Base-by-base conservation (phyloP, 1,140 invertebrate genomes). In the Stegodyphus mimosarum region DNA sequence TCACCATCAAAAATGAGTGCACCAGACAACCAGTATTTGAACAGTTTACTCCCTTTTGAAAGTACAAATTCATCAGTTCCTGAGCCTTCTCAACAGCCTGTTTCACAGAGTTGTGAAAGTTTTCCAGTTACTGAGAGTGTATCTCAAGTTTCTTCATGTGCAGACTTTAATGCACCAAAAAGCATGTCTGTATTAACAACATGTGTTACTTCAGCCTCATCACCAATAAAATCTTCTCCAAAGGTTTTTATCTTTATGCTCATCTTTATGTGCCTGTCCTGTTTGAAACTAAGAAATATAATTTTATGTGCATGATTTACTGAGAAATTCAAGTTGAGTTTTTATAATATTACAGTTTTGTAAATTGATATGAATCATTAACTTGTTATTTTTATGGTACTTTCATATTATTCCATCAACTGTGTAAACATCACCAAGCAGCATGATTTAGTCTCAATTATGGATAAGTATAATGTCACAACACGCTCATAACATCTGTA, bases 1-100 rank as follows among this genome's bases (percentile, higher is more conserved):
- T 55, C 52, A n/a, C 81, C 81, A 5, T 48, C n/a, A 9, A 84
- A 84, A 76, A 69, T 84, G 10, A 52, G n/a, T 52, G 72, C 72
- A 5, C 9, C 69, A 11, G 81, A 84, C n/a, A 51, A 55, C 53
- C 79, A 81, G 10, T 71, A 55, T 80, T 72, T 73, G 49, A 53
- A 17, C 64, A 75, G n/a, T 69, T 67, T 76, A 48, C 17, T 6
- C 51, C 4, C 50, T 18, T 10, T 17, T 50, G 81, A 84, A 7
- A 71, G 53, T 67, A 33, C 71, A n/a, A 49, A 49, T 49, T 69
- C 73, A 53, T 33, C n/a, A 13, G 33, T 55, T 60, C 7, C 63
- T 69, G 72, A 75, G 50, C 50, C 67, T 50, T 55, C 69, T 11
- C 73, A 18, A 48, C 51, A 64, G n/a, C 70, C 49, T 33, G 72